phyloP scores from a whole-genome alignment of 2,113 vertebrate species.

The Pelobates fuscus region DNA sequence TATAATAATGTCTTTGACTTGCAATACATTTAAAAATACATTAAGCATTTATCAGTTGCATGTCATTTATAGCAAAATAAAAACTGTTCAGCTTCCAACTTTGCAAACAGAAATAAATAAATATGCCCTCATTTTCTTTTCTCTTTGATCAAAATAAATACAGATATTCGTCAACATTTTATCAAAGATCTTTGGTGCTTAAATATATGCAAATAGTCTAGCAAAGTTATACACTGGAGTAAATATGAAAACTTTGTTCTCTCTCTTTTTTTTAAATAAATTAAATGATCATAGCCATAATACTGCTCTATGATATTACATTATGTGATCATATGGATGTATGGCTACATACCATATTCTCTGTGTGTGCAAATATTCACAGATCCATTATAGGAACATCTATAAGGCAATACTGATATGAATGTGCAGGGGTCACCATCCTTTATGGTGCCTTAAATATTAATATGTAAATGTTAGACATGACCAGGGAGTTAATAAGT shows the following conservation, averaged over 20 bases:
- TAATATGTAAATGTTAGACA: not conserved
- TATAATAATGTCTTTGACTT: slow-evolving; percentile 17
- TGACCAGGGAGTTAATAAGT: slow-evolving; percentile 20
- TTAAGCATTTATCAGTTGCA: slow-evolving; percentile 33
- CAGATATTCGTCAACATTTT: slow-evolving; percentile 6
- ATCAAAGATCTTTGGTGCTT: slow-evolving; percentile 40
- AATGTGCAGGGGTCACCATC: slow-evolving; percentile 19
- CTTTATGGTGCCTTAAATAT: not conserved
- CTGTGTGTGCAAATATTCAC: not conserved
- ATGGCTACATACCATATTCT: not conserved
- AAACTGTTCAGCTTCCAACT: not conserved
- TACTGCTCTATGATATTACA: not conserved
- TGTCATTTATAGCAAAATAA: slow-evolving; percentile 27
- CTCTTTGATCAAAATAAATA: slow-evolving; percentile 31
- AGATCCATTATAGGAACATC: not conserved
- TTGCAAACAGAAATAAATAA: not conserved
- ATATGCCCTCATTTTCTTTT: not conserved
- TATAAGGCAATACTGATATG: slow-evolving; percentile 39
- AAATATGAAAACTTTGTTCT: slow-evolving; percentile 29
- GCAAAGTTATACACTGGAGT: slow-evolving; percentile 1
- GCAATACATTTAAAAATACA: slow-evolving; percentile 23
- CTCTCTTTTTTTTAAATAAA: slow-evolving; percentile 6
- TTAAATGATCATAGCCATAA: not conserved
- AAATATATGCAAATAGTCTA: slow-evolving; percentile 19
- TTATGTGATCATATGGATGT: not conserved